These are phyloP conservation scores for Neotoxoptera formosana DNA, from an alignment of 1,140 invertebrate species.

Conservation along the genomic window DNA sequence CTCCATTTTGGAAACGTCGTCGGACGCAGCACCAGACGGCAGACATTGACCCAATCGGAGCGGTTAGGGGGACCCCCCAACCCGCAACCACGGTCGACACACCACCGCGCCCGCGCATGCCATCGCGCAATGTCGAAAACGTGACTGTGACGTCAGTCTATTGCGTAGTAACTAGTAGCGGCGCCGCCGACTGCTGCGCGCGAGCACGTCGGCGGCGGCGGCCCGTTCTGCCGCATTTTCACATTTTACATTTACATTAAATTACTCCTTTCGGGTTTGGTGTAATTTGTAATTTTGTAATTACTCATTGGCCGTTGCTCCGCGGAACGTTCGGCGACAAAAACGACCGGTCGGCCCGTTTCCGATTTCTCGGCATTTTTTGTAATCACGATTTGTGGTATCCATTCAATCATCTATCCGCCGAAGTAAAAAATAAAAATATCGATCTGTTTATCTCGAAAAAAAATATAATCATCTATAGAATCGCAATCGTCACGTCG, in stretches of 20 bases:
- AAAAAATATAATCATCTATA: neutral
- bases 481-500: neutral
- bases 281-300: too few species aligned
- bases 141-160: constrained; percentile 55
- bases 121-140: constrained; percentile 54
- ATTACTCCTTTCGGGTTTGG: neutral
- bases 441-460: neutral
- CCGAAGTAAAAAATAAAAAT: neutral
- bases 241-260: neutral
- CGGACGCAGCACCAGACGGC: constrained; percentile 59
- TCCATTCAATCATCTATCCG: too few species aligned
- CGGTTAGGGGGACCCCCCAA: constrained; percentile 60
- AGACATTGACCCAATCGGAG: constrained; percentile 63
- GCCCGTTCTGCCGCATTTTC: neutral
- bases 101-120: constrained; percentile 40
- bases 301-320: neutral
- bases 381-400: neutral
- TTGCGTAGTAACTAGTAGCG: constrained; percentile 41
- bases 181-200: neutral
- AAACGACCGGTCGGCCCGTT: neutral
- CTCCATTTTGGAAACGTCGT: constrained; percentile 62
- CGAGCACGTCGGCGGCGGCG: neutral
- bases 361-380: neutral
- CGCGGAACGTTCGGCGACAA: neutral
- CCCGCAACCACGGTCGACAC: neutral